Base-by-base conservation (phyloP, 2,113 vertebrate species). In the Gallinago jamesoni region DNA sequence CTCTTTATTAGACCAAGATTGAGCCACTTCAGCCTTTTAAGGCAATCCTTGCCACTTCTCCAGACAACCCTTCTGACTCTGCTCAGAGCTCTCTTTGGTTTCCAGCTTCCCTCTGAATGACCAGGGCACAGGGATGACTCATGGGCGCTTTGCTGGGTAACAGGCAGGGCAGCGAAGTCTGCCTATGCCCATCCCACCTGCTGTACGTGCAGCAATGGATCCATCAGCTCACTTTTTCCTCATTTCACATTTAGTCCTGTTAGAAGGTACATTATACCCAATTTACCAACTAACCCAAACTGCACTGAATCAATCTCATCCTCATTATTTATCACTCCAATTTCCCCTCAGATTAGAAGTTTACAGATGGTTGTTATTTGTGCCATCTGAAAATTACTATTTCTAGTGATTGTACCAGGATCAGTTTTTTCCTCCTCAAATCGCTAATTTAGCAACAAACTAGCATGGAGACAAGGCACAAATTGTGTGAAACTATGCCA, bases 61-160 rank as follows among this genome's bases (percentile, higher is more conserved):
- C 28, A 64, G 28, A 13, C 43, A 89, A 10, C 13, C 5, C n/a
- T 35, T 9, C 4, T 9, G 62, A 20, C 22, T 35, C 41, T 43
- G n/a, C 23, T 57, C 52, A 37, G 19, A 37, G 25, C 21, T 62
- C 25, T 55, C 15, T 35, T 39, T 1, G 0, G 28, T 55, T 84
- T 72, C 27, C 69, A 53, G 48, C 53, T 30, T 85, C 15, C 21
- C 8, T 21, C 6, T 2, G 1, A 6, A 56, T 7, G 28, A 70
- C 11, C 22, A 70, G 43, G 27, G 18, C 30, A 11, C 7, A 3
- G 43, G 23, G 25, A 22, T 62, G 52, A 33, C 35, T 73, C 2
- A 0, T 35, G 39, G 8, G 11, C 2, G 0, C 24, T 22, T 25
- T 1, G 1, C 30, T 56, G 47, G 12, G n/a, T 31, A 37, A 35